A percentile compares a stretch with the other conserved stretches of the same genome.
Evolutionary conservation across 2,113 vertebrate genomes (phyloP).

Genomic region (Azemiops feae): DNA sequence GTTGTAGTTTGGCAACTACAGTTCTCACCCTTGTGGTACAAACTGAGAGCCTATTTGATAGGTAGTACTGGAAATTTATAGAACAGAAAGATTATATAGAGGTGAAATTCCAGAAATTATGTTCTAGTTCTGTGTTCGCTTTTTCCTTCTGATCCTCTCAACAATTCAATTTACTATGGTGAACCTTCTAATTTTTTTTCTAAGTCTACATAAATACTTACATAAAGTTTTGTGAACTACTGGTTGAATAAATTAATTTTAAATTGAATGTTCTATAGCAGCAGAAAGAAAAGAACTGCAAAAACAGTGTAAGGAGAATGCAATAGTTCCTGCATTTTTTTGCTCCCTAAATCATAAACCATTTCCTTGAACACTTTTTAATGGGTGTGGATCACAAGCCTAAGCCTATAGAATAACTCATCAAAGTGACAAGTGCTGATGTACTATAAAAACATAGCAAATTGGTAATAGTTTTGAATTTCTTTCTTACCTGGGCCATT

Average conservation of each 20-base stretch:
- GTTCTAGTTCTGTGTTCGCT: too few relatives aligned
- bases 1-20: too few relatives aligned
- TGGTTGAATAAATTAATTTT: background rate
- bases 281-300: background rate
- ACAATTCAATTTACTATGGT: background rate
- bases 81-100: background rate
- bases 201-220: background rate
- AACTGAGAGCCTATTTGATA: too few relatives aligned
- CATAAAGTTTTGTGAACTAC: background rate
- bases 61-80: too few relatives aligned
- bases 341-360: background rate
- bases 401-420: background rate
- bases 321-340: background rate
- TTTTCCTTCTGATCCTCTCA: background rate
- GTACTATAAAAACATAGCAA: background rate
- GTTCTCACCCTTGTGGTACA: too few relatives aligned
- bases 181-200: background rate
- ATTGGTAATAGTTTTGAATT: background rate
- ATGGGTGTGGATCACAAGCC: background rate
- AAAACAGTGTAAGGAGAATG: background rate
- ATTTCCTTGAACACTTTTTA: background rate
- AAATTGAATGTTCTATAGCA: background rate
- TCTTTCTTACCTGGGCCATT: background rate
- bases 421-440: background rate
- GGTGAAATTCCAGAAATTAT: background rate